phyloP scores from a whole-genome alignment of 2,888 invertebrate species.

The Galeopsomyia nigrocyanea region DNA sequence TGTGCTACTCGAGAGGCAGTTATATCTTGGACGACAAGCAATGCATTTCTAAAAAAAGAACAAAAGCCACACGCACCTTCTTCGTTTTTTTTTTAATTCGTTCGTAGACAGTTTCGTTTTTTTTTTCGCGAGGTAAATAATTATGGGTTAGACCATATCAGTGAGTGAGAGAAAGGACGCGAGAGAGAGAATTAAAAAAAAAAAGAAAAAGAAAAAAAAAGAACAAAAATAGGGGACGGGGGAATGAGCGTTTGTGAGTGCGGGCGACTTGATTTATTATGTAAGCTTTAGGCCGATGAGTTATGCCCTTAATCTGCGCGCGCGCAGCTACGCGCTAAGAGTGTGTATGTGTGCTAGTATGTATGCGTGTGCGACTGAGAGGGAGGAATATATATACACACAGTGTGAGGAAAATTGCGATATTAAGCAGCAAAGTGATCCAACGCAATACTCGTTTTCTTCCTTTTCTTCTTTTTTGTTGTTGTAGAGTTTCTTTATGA shows the following conservation, averaged over 20 bases:
- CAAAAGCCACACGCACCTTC: no score
- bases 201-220: slow-evolving; percentile 11
- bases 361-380: slow-evolving; percentile 3
- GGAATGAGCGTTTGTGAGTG: not conserved
- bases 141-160: slow-evolving; percentile 66
- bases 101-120: slow-evolving; percentile 20
- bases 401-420: slow-evolving; percentile 37
- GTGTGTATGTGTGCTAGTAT: slow-evolving; percentile 5
- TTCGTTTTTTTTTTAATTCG: not conserved
- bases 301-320: slow-evolving; percentile 47
- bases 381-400: not conserved
- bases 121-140: slow-evolving; percentile 48
- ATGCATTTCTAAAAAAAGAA: slow-evolving; percentile 1
- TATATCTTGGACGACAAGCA: not conserved
- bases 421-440: slow-evolving; percentile 59
- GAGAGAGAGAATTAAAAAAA: slow-evolving; percentile 33
- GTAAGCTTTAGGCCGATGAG: slow-evolving; percentile 47
- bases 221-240: no score
- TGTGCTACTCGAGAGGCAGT: slow-evolving; percentile 37
- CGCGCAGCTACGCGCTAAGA: slow-evolving; percentile 8
- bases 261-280: slow-evolving; percentile 52
- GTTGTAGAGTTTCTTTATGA: slow-evolving; percentile 42
- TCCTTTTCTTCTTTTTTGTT: no score
- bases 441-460: slow-evolving; percentile 56
- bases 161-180: slow-evolving; percentile 38